Evolutionary conservation across 2,113 vertebrate species (phyloP).

Genomic region (Bos taurus): ARS-UCD2.0 NC_037333.1:36184501-36185000

Average conservation of each 20-base stretch:
- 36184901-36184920: too few species aligned
- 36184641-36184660: not conserved
- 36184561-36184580: not conserved
- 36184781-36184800: not conserved
- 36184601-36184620: not conserved
- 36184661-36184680: not conserved
- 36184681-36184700: not conserved
- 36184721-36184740: not conserved
- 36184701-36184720: not conserved
- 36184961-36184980: too few species aligned
- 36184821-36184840: too few species aligned
- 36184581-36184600: not conserved
- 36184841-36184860: too few species aligned
- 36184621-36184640: not conserved
- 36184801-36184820: not conserved
- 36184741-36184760: not conserved
- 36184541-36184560: not conserved
- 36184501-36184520: not conserved
- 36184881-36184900: too few species aligned
- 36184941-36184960: too few species aligned
- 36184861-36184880: too few species aligned
- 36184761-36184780: not conserved
- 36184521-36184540: not conserved
- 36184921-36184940: too few species aligned
- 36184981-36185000: too few species aligned